These are phyloP conservation scores for Lysandra coridon DNA, from an alignment of 2,888 invertebrate genomes.

Conservation along the genomic window DNA sequence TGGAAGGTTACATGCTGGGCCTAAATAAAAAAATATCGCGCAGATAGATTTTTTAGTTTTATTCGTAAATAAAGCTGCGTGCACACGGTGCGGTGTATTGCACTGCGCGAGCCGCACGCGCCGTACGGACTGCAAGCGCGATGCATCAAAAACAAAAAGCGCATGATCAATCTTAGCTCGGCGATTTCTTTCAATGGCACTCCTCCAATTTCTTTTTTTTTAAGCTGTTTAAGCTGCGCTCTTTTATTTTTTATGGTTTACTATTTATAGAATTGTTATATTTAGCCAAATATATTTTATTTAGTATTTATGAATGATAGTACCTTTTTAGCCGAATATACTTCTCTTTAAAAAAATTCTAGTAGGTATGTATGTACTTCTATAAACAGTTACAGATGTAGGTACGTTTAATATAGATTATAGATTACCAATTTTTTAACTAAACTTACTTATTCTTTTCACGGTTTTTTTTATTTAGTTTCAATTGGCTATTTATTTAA, in stretches of 20 bases:
- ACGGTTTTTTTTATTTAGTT: too few species aligned
- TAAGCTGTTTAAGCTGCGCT: background rate
- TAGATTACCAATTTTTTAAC: too few species aligned
- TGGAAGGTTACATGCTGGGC: slow-evolving; percentile 52
- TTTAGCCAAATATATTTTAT: background rate
- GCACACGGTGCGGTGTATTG: slow-evolving; percentile 24
- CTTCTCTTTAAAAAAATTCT: too few species aligned
- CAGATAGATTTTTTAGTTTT: background rate
- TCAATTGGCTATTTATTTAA: too few species aligned
- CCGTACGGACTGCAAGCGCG: slow-evolving; percentile 65
- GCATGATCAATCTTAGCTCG: slow-evolving; percentile 59
- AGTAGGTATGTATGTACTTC: too few species aligned
- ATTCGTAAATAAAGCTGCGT: slow-evolving; percentile 6
- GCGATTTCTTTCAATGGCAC: slow-evolving; percentile 31
- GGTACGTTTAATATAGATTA: too few species aligned
- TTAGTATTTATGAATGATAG: too few species aligned
- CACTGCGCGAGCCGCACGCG: slow-evolving; percentile 66
- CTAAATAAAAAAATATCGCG: slow-evolving; percentile 26
- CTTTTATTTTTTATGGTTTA: background rate
- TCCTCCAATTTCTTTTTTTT: slow-evolving; percentile 11
- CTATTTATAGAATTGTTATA: background rate
- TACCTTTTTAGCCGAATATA: too few species aligned
- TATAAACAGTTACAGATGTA: too few species aligned
- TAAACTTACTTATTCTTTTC: too few species aligned
- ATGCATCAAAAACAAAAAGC: slow-evolving; percentile 77